phyloP scores from a whole-genome alignment of 1,140 invertebrate genomes.

The Drosophila kohkoa region DNA sequence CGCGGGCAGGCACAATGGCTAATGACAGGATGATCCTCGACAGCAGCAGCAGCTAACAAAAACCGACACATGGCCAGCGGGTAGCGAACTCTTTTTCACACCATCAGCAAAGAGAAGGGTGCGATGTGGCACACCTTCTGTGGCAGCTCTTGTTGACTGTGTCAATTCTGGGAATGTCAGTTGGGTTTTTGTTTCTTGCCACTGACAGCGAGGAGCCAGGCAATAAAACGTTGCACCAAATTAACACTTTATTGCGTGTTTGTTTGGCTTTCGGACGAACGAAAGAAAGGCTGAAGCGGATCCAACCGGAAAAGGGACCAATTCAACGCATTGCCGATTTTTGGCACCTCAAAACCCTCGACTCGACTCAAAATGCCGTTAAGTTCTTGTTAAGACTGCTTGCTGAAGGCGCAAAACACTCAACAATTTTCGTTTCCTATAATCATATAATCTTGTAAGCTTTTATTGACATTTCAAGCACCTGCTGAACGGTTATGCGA shows the following conservation, averaged over 20 bases:
- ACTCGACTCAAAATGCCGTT: constrained; percentile 48
- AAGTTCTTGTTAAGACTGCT: constrained; percentile 65
- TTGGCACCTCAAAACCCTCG: constrained; percentile 15
- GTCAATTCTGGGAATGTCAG: constrained; percentile 72
- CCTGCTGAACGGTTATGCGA: constrained; percentile 44
- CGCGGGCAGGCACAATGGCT: constrained; percentile 41
- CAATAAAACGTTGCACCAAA: constrained; percentile 77
- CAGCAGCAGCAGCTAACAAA: constrained; percentile 8
- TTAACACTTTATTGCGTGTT: constrained; percentile 81
- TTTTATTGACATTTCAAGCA: constrained; percentile 72
- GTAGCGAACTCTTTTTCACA: constrained; percentile 64
- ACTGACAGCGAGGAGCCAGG: constrained; percentile 22
- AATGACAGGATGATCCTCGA: constrained; percentile 70
- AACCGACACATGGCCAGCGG: not conserved
- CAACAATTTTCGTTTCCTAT: constrained; percentile 16
- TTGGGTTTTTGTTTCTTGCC: not conserved
- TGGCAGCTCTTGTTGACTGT: constrained; percentile 60
- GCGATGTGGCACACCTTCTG: constrained; percentile 73
- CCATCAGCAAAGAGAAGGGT: constrained; percentile 55
- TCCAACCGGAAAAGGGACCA: constrained; percentile 46
- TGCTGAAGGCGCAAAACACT: constrained; percentile 39
- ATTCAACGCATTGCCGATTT: constrained; percentile 21
- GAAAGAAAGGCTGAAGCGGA: not conserved
- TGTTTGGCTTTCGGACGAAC: constrained; percentile 56
- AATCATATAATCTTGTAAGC: constrained; percentile 61